phyloP scores from a whole-genome alignment of 2,797 vertebrate species.

The Hippoglossus hippoglossus region DNA sequence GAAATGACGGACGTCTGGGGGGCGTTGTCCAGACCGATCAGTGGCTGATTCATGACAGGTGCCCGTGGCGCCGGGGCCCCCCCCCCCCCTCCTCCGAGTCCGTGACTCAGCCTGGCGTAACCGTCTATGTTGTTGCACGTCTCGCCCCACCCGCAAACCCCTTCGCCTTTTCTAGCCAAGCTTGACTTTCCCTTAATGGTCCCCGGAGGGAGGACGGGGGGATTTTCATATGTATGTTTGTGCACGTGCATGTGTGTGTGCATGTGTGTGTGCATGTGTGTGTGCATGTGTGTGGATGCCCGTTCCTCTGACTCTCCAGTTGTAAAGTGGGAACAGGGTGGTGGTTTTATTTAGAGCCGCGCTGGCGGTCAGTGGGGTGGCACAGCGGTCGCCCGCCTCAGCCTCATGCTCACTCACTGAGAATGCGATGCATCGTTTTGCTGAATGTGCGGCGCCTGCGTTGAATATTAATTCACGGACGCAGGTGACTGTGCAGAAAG shows the following conservation, averaged over 20 bases:
- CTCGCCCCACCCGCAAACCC: constrained; percentile 37
- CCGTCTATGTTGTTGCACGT: constrained; percentile 40
- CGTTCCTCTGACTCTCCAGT: background rate
- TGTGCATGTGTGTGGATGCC: background rate
- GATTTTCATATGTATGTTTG: constrained; percentile 3
- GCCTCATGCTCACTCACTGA: too few relatives aligned
- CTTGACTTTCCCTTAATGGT: constrained; percentile 55
- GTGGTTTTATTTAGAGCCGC: too few relatives aligned
- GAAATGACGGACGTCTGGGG: constrained; percentile 23
- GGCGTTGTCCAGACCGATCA: constrained; percentile 59
- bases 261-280: too few relatives aligned
- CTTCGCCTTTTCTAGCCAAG: constrained; percentile 35
- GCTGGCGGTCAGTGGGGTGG: background rate
- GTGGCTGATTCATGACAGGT: constrained; percentile 43
- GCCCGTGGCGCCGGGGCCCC: constrained; percentile 26
- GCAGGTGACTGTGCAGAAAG: background rate
- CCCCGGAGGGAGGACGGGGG: constrained; percentile 39
- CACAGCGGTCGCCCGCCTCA: too few relatives aligned
- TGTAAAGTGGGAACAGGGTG: too few relatives aligned
- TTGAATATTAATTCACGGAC: constrained; percentile 10
- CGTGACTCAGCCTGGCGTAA: constrained; percentile 47
- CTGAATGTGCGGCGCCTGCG: background rate
- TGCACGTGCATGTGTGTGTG: too few relatives aligned
- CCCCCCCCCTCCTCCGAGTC: constrained; percentile 30
- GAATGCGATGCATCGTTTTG: too few relatives aligned